Conservation (phyloP, 2,888 invertebrate species). For the Pardosa pseudoannulata region DNA sequence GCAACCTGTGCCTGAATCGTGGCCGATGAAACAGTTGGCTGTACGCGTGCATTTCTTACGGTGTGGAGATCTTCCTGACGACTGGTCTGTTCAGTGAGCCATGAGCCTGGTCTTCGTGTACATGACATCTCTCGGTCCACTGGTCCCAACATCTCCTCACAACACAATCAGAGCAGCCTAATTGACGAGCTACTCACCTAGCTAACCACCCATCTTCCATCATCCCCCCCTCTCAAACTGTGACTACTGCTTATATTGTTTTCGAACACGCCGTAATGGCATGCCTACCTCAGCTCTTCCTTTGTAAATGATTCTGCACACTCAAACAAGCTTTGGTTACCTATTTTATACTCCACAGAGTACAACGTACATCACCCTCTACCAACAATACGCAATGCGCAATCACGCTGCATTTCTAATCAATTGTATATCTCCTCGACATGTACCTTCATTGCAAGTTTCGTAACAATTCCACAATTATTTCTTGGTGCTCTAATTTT, state of each 20-base stretch:
- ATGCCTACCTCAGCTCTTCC: background rate
- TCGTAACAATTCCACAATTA: background rate
- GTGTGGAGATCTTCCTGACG: conserved; percentile 2
- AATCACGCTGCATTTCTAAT: conserved; percentile 18
- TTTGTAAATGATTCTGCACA: background rate
- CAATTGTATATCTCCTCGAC: background rate
- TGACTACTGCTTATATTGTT: background rate
- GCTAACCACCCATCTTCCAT: background rate
- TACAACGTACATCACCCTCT: background rate
- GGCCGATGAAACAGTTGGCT: conserved; percentile 16
- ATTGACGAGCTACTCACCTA: background rate
- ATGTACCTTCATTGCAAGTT: background rate
- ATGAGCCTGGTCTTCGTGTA: conserved; percentile 13
- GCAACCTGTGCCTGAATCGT: background rate
- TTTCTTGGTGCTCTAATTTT: background rate
- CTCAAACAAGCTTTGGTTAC: background rate
- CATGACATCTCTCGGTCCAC: background rate
- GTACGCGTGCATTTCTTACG: background rate
- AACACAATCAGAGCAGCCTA: background rate
- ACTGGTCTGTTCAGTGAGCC: background rate
- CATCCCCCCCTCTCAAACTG: background rate
- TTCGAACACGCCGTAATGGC: background rate
- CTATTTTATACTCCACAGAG: background rate
- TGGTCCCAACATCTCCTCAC: conserved; percentile 12
- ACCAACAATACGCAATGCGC: background rate